Evolutionary conservation across 1,140 invertebrate genomes (phyloP).

Genomic region (Carposina sasakii): DNA sequence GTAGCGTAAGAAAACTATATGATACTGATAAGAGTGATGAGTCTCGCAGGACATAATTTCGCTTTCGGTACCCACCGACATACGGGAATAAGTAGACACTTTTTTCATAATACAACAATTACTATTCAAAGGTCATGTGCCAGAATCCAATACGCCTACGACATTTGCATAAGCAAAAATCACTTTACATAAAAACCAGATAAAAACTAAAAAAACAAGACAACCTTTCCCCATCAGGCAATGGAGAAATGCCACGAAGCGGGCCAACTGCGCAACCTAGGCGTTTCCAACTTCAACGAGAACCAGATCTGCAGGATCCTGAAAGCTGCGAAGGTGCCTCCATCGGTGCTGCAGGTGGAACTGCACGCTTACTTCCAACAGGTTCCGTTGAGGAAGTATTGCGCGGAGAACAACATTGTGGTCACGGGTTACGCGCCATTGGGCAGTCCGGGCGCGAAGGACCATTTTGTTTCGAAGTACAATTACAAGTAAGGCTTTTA

Average conservation of each 20-base stretch:
- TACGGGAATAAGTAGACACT: no score
- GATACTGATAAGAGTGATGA: no score
- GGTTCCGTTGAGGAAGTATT: conserved; percentile 81
- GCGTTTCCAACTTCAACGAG: conserved; percentile 87
- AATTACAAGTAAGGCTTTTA: conserved; percentile 73
- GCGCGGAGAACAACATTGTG: conserved; percentile 79
- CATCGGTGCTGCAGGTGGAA: conserved; percentile 84
- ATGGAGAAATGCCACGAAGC: conserved; percentile 83
- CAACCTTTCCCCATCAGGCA: conserved; percentile 59
- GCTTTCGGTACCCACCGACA: no score
- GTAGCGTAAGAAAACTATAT: no score
- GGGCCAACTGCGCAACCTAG: conserved; percentile 80
- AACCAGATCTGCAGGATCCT: conserved; percentile 78
- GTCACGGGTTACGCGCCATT: conserved; percentile 90
- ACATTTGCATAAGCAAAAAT: no score
- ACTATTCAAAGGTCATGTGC: no score
- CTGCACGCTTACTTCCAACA: conserved; percentile 90
- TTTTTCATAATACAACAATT: no score
- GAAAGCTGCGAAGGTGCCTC: conserved; percentile 77
- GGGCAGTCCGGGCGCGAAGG: conserved; percentile 73
- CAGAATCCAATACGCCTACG: no score
- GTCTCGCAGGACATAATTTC: no score
- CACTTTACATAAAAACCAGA: no score
- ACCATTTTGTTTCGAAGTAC: conserved; percentile 69
- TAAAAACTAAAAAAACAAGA: not conserved